These are phyloP conservation scores for Aurelia aurita complex sp. Pacific DNA, from an alignment of 30 jellyfish, hydroid and myxozoan species.

Conservation along the genomic window DNA sequence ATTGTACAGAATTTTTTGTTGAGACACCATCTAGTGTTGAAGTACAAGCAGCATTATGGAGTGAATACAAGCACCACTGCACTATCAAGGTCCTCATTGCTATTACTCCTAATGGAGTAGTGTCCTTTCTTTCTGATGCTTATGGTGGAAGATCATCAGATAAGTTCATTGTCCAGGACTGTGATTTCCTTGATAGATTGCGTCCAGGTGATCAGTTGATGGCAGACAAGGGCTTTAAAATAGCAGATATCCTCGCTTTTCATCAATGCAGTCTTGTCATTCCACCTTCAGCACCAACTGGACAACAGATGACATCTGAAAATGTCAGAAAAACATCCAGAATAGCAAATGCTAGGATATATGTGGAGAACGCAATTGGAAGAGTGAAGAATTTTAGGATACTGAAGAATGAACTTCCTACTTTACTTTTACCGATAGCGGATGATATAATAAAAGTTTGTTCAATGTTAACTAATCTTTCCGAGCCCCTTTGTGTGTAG, in stretches of 20 bases:
- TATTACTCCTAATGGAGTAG: constrained; percentile 32
- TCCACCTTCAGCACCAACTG: neutral
- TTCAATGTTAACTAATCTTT: neutral
- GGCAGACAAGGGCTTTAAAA: constrained; percentile 47
- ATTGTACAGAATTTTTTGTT: constrained; percentile 18
- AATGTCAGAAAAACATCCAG: neutral
- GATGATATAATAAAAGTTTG: neutral
- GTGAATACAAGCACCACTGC: constrained; percentile 35
- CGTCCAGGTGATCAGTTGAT: constrained; percentile 29
- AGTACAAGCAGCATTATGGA: constrained; percentile 15
- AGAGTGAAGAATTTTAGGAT: constrained; percentile 10
- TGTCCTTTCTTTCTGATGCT: constrained; percentile 4
- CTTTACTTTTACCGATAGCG: neutral
- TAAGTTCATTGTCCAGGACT: constrained; percentile 16
- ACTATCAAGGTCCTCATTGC: constrained; percentile 13
- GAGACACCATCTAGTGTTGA: constrained; percentile 15
- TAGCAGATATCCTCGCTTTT: neutral
- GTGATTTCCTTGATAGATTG: constrained; percentile 12
- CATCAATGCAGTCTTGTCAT: neutral
- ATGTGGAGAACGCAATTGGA: constrained; percentile 52
- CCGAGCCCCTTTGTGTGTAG: neutral
- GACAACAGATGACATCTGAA: constrained; percentile 10
- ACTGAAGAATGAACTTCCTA: constrained; percentile 3
- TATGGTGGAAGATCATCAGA: constrained; percentile 55
- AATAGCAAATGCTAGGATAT: constrained; percentile 23